These are phyloP conservation scores for Heliconius cydno DNA, from an alignment of 2,888 invertebrate genomes.

Conservation along the genomic window DNA sequence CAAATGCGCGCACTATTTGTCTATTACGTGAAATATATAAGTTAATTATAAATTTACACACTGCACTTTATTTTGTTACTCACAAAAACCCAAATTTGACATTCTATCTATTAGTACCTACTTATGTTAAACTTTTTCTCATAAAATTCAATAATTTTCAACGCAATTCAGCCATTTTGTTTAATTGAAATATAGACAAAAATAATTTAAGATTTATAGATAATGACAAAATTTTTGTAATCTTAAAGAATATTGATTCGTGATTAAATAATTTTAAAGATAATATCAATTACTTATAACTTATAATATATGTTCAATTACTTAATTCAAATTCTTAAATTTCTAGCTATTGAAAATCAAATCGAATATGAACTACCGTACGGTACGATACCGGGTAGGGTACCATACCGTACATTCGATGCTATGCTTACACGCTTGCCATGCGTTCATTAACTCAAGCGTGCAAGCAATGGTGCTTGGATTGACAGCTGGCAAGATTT, in stretches of 20 bases:
- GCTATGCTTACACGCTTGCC: no score
- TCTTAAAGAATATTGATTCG: not conserved
- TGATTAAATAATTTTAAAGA: not conserved
- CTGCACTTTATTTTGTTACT: not conserved
- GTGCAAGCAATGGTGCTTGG: no score
- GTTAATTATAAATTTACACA: conserved; percentile 20
- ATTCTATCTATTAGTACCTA: conserved; percentile 32
- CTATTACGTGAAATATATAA: conserved; percentile 44
- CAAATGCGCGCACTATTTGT: conserved; percentile 65
- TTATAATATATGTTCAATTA: not conserved
- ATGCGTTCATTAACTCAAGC: no score
- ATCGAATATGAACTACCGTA: no score
- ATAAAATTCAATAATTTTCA: conserved; percentile 44
- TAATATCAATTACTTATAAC: not conserved
- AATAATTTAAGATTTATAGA: conserved; percentile 25
- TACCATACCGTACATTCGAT: no score
- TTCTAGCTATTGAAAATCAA: no score
- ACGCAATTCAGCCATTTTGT: conserved; percentile 51
- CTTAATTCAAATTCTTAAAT: no score
- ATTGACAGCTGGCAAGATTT: no score
- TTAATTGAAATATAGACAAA: conserved; percentile 45
- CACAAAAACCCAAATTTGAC: not conserved
- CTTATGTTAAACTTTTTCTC: conserved; percentile 38
- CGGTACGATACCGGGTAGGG: no score
- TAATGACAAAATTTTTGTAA: conserved; percentile 1